These are phyloP conservation scores for Nemapogon koenigi DNA, from an alignment of 2,888 invertebrate species.

Conservation along the genomic window DNA sequence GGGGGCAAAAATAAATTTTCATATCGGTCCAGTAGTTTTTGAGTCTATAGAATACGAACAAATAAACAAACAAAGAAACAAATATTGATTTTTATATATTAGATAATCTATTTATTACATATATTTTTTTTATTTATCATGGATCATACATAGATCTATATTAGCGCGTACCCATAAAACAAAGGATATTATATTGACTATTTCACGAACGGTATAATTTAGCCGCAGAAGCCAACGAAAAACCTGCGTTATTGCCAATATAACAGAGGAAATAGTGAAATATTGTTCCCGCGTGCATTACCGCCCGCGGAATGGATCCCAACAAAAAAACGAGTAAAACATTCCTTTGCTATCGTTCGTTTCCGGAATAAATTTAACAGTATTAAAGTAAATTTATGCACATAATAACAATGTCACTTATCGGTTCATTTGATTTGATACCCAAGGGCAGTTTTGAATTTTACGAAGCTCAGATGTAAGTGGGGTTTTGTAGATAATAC, in stretches of 20 bases:
- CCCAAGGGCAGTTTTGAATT: constrained; percentile 6
- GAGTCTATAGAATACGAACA: too few relatives aligned
- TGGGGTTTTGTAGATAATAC: too few relatives aligned
- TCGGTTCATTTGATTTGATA: constrained; percentile 23
- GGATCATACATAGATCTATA: too few relatives aligned
- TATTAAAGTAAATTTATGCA: constrained; percentile 31
- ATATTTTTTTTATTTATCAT: too few relatives aligned
- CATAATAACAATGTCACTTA: constrained; percentile 25
- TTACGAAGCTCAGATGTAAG: too few relatives aligned
- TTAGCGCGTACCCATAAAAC: constrained; percentile 6
- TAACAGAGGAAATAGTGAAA: constrained; percentile 37
- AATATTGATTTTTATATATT: too few relatives aligned
- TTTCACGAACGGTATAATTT: constrained; percentile 31
- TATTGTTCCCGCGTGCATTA: constrained; percentile 27
- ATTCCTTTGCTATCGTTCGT: constrained; percentile 18
- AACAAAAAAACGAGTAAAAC: constrained; percentile 5
- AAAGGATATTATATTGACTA: constrained; percentile 33
- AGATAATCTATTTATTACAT: too few relatives aligned
- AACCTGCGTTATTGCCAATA: constrained; percentile 47
- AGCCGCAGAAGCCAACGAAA: constrained; percentile 21
- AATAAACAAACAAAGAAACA: too few relatives aligned
- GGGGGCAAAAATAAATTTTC: too few relatives aligned
- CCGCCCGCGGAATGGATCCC: background rate
- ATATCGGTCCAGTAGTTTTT: too few relatives aligned
- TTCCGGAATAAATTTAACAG: constrained; percentile 31